A percentile compares a stretch with the other conserved stretches of the same genome.
These are phyloP conservation scores for Otis tarda DNA, from an alignment of 2,113 vertebrate genomes.

Conservation along the genomic window DNA sequence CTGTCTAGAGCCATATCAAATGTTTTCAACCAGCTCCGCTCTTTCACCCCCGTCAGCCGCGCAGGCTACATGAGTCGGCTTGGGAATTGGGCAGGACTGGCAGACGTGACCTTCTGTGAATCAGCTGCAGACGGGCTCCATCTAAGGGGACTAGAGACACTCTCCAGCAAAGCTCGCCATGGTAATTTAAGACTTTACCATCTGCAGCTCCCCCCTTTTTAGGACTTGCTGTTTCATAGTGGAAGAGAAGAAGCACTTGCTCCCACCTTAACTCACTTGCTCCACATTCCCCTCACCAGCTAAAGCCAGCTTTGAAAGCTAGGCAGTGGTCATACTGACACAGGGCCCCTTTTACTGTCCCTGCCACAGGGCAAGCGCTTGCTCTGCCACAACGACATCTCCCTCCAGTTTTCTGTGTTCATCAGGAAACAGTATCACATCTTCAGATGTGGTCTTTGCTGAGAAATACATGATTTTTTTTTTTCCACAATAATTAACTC, in stretches of 20 bases:
- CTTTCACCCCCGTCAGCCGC: background rate
- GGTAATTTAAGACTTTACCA: background rate
- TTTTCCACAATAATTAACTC: background rate
- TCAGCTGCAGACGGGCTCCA: background rate
- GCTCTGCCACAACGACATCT: accelerated
- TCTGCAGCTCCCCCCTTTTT: background rate
- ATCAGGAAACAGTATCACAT: background rate
- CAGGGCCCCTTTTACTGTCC: background rate
- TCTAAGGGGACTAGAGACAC: background rate
- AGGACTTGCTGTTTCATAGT: background rate
- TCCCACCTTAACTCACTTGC: background rate
- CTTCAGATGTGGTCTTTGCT: background rate
- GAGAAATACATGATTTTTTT: background rate
- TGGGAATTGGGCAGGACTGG: background rate
- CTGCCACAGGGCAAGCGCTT: background rate
- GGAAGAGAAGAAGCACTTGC: background rate
- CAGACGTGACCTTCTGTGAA: background rate
- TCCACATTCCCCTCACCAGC: background rate
- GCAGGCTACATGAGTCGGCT: background rate
- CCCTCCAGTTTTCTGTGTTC: background rate
- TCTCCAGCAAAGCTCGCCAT: background rate
- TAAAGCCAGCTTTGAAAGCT: background rate
- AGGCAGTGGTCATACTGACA: background rate
- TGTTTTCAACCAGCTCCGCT: background rate
- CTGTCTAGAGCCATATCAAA: constrained; percentile 20